Base-by-base conservation (phyloP, 1,140 invertebrate species). In the Schlechtendalia chinensis region DNA sequence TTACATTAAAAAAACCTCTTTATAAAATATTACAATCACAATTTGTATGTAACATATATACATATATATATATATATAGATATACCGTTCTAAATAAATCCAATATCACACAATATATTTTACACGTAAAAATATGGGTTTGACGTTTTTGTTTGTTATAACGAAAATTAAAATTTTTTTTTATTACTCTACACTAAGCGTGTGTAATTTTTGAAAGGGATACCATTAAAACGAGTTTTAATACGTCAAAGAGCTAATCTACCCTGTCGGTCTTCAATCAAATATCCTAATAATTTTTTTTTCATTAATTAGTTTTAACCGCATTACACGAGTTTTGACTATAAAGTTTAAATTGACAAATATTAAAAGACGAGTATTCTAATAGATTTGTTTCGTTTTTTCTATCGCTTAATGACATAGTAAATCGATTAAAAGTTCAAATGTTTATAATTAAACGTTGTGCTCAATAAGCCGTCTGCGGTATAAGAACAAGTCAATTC, bases 291-390 rank as follows among this genome's bases (percentile, higher is more conserved):
- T 11, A 24, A 63, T 63, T 63, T 63, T 19, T 1, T 19, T 10
- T 27, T 63, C 29, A 6, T 1, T 8, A 32, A n/a, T 32, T 32
- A 32, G 27, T 63, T 63, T 63, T 63, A 29, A 19, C 32, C 8
- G 17, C 61, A 8, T 63, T 32, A 19, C 27, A 19, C 1, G 8
- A 32, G 17, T 63, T 63, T 19, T 8, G 29, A 63, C 61, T 14
- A 32, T 11, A 32, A 32, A 63, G 29, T 63, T 63, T 63, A 63
- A 63, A 63, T 16, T 32, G 27, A 63, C 27, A 63, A 63, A 63
- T 8, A 39, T 32, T 63, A 29, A 32, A 63, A 63, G 61, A 32
- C 29, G 17, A 63, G 27, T 32, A 12, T 8, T 12, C 47, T 50
- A 50, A 14, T 50, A 50, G 47, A 11, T 32, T 19, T 32, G 10